Conservation (phyloP, 2,797 vertebrate species). For the Babyrousa celebensis region DNA sequence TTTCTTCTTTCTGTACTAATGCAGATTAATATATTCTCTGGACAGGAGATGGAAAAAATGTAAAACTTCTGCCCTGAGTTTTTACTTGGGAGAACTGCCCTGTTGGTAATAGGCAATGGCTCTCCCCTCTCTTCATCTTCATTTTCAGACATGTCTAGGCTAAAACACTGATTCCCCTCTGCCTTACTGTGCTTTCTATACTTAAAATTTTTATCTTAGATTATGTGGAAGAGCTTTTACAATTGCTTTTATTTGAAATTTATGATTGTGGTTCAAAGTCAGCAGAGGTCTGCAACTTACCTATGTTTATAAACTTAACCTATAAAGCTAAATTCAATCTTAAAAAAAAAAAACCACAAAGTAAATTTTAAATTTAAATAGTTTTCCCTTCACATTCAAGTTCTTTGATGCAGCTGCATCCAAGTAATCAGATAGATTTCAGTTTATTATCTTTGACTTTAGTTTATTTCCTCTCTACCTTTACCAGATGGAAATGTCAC, state of each 20-base stretch:
- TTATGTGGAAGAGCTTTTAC: background rate
- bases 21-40: background rate
- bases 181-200: background rate
- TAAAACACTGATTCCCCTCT: background rate
- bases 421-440: slow-evolving; percentile 60
- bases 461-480: slow-evolving; percentile 73
- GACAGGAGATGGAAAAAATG: background rate
- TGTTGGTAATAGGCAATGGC: background rate
- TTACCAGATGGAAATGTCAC: slow-evolving; percentile 80
- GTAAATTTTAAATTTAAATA: background rate
- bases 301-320: background rate
- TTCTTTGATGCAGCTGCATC: slow-evolving; percentile 25
- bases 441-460: slow-evolving; percentile 61
- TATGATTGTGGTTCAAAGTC: slow-evolving; percentile 20
- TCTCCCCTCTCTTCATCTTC: background rate
- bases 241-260: background rate
- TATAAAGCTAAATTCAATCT: slow-evolving; percentile 13
- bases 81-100: background rate
- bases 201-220: background rate
- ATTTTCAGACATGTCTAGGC: background rate
- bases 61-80: background rate
- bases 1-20: background rate
- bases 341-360: background rate
- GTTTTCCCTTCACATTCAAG: background rate
- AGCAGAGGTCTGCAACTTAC: background rate